phyloP scores from a whole-genome alignment of 2,113 vertebrate genomes.

The Amazona guildingii region DNA sequence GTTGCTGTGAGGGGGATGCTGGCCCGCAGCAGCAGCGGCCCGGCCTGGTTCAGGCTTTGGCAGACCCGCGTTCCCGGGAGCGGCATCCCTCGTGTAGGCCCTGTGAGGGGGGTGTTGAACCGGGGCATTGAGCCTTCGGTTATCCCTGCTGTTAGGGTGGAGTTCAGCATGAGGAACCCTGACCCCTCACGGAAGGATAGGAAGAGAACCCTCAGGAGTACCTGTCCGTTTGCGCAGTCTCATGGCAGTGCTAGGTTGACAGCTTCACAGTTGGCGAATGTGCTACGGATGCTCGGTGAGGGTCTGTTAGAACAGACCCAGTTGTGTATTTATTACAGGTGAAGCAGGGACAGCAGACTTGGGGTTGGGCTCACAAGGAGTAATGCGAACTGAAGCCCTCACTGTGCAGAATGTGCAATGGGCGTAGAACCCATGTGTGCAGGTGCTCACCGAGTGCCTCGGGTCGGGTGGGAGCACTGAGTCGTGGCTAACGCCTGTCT shows the following conservation, averaged over 20 bases:
- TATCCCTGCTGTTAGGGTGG: neutral
- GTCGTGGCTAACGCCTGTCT: too few species aligned
- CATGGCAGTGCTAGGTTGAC: neutral
- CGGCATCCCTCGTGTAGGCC: neutral
- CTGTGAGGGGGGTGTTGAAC: neutral
- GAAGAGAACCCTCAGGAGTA: neutral
- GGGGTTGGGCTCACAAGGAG: fast-evolving
- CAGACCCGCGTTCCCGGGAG: neutral
- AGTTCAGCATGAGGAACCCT: neutral
- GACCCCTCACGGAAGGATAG: neutral
- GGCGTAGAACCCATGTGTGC: neutral
- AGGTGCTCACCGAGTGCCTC: fast-evolving
- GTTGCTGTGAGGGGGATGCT: fast-evolving
- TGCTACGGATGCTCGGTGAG: fast-evolving
- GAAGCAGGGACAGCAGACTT: neutral
- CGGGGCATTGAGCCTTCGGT: neutral
- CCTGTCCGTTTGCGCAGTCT: fast-evolving
- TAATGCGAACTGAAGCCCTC: too few species aligned
- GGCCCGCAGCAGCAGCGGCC: too few species aligned
- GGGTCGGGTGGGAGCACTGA: neutral
- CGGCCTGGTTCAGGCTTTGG: neutral
- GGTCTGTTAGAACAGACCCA: fast-evolving
- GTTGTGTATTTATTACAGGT: too few species aligned
- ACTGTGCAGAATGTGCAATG: fast-evolving
- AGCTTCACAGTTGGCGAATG: neutral